These are phyloP conservation scores for Anthoscopus minutus DNA, from an alignment of 2,113 vertebrate species.

Conservation along the genomic window DNA sequence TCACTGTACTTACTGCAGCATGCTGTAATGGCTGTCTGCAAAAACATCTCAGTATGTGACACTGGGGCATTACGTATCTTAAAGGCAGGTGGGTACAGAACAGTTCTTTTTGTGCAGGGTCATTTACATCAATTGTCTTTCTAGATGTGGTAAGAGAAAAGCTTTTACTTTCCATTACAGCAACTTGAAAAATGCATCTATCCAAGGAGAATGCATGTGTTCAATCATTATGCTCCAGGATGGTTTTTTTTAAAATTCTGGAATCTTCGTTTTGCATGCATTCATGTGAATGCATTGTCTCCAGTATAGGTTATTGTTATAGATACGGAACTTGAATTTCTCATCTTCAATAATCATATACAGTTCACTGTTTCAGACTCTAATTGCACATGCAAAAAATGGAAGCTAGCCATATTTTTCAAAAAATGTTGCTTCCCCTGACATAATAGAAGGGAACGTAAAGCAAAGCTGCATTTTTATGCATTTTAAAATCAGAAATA, in stretches of 20 bases:
- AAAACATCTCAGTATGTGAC: background rate
- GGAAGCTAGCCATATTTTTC: background rate
- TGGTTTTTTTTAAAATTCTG: background rate
- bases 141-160: background rate
- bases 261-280: background rate
- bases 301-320: background rate
- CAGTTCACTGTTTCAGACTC: background rate
- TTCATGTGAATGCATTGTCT: background rate
- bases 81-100: background rate
- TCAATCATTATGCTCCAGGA: background rate
- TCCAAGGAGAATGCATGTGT: background rate
- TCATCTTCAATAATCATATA: background rate
- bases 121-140: background rate
- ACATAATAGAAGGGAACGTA: background rate
- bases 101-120: background rate
- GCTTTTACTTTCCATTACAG: background rate
- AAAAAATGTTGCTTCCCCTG: background rate
- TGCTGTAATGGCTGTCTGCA: background rate
- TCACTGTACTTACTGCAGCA: background rate
- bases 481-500: background rate
- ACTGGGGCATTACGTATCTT: background rate
- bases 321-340: background rate
- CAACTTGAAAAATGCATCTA: background rate
- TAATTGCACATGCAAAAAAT: background rate
- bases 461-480: background rate